Evolutionary conservation across 2,888 invertebrate genomes (phyloP), one percentile per base, ranked within the genome.

Genomic region (Drosophila trichaetosa): DNA sequence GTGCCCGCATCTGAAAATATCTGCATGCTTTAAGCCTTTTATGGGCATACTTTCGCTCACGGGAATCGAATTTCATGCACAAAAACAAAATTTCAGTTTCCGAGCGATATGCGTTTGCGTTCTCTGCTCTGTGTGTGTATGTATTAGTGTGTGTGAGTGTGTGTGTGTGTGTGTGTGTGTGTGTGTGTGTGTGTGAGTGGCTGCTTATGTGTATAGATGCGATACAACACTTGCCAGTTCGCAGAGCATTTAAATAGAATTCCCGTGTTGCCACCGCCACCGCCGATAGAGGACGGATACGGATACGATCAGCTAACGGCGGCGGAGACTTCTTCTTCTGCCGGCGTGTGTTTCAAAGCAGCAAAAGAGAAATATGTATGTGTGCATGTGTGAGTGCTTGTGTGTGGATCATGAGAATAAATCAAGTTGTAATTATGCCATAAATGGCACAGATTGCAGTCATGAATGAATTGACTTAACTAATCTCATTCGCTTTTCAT

Each of bases 11-110:
- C 34, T 53, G 56, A 24, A 59, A 60, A 53, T 64, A 62, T 56
- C 33, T 68, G 69, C 59, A 21, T 65, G 46, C 62, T 54, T 83
- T 90, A 90, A 75, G 66, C 92, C 92, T 69, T 90, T 87, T 90
- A 90, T 89, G 91, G 92, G 59, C 85, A 90, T 90, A 66, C 82
- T 90, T 84, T 82, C 69, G 82, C 81, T 21, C 83, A 84, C 88
- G 85, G 92, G 92, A 89, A 89, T 92, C 92, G 90, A 91, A 91
- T 92, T 92, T 92, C 92, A 92, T 82, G 80, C 76, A 86, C 86
- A 83, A 83, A 83, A 86, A 84, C 77, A 81, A 86, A 73, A 56
- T 62, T 72, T 69, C 58, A 52, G 48, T 69, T 76, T 69, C 69
- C 63, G 84, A 76, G 78, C 73, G 71, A 53, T 64, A 72, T 79